A percentile compares a stretch with the other conserved stretches of the same genome.
Conservation (phyloP, 2,797 vertebrate genomes). For the Diglossa cyanea region DNA sequence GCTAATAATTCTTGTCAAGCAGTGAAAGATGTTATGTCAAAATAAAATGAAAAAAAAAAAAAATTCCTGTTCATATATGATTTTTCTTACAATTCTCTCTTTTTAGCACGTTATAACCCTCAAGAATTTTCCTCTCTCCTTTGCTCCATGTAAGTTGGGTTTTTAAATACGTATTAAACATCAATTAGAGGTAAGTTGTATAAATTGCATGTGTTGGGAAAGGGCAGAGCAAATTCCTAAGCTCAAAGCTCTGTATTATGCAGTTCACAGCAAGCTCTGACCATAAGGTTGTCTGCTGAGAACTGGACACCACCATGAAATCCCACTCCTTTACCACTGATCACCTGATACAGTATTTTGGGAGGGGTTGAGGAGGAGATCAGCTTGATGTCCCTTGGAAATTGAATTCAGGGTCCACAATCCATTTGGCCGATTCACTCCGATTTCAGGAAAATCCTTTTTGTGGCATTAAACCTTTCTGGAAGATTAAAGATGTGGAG, state of each 20-base stretch:
- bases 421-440: not conserved
- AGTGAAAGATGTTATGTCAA: not conserved
- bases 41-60: not conserved
- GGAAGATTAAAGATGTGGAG: not conserved
- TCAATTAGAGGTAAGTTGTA: not conserved
- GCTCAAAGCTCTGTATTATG: not conserved
- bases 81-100: not conserved
- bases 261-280: not conserved
- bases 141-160: not conserved
- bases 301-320: not conserved
- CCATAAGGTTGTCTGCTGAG: not conserved
- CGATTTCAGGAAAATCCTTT: not conserved
- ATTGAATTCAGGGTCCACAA: not conserved
- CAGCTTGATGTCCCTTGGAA: not conserved
- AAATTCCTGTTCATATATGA: not conserved
- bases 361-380: fast-evolving
- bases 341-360: not conserved
- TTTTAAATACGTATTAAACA: not conserved
- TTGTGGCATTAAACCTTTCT: not conserved
- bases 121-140: not conserved
- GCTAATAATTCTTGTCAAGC: not conserved
- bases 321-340: not conserved
- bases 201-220: not conserved
- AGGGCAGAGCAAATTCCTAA: not conserved
- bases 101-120: not conserved